Evolutionary conservation across 2,113 vertebrate genomes (phyloP), one percentile per base, ranked within the genome.

Genomic region (Odocoileus hemionus): DNA sequence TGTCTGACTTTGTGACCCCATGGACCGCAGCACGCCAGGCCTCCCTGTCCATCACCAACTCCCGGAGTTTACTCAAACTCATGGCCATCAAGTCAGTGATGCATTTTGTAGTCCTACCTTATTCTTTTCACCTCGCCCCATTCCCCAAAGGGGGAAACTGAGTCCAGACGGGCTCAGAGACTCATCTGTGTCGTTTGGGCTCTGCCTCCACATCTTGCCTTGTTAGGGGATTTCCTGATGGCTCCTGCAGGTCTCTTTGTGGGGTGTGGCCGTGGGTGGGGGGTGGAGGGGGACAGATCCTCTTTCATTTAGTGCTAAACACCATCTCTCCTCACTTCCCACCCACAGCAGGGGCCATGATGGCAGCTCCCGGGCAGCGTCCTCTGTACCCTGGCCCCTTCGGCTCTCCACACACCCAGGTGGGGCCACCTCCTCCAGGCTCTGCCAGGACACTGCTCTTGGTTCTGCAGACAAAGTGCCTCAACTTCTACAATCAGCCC

Each of bases 361-460:
- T 0, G 50, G 39, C 1, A 21, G 2, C 21, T 30, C 16, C 3
- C 19, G n/a, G 45, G n/a, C 7, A 5, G 1, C 1, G 1, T 43
- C 23, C 23, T 47, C 17, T 43, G 5, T 28, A 14, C 17, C 6
- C 4, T 76, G 25, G 47, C 6, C 52, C 13, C 17, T 17, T 25
- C 0, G 5, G 64, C 30, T 47, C 7, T 58, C 61, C 89, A 30
- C 6, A 0, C 0, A 15, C 36, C 67, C 5, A 50, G 86, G 25
- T 2, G 47, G n/a, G 36, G 21, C 8, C 0, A 1, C 52, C 54
- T 58, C 58, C 33, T 61, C 26, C 13, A 4, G 25, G 2, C 4
- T 43, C 45, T 61, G 21, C 36, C 33, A 25, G 57, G 50, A 55
- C 21, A 3, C 5, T 7, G 0, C 6, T 60, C 19, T 83, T 7